Base-by-base conservation (phyloP, 2,113 vertebrate species). In the Atlantisia rogersi region DNA sequence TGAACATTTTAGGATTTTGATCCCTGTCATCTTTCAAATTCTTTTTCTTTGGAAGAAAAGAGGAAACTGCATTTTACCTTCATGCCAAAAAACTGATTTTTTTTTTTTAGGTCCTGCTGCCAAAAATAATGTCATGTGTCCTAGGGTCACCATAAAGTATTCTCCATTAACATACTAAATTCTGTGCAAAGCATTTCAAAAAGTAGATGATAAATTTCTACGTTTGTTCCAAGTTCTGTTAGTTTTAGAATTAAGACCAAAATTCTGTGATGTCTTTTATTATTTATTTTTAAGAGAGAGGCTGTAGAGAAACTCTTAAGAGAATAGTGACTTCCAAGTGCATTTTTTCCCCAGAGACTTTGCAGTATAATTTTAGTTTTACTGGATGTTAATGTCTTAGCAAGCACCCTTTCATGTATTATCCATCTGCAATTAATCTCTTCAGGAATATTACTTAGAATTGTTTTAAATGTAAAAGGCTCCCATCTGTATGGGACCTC, bases 21-120 rank as follows among this genome's bases (percentile, higher is more conserved):
- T 74, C 14, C 2, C 5, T 76, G 2, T 1, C 18, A 9, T 37
- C 35, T 22, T 32, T 26, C 5, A 3, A 17, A n/a, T 62, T 0
- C 17, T 62, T 82, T 78, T 13, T 15, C 42, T 69, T 70, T 62
- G 5, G 65, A 48, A 59, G 40, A 87, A 58, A 35, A 3, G 5
- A 4, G 0, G 2, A 92, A 82, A 63, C 16, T 90, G 2, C 11
- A 15, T 70, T 91, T 91, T 7, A 21, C 55, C 55, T 65, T 64
- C 25, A 9, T 32, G 19, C 22, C 48, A 75, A 74, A 88, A 70
- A 21, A 48, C 48, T 48, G 17, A 18, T 46, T 19, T 48, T 48
- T 22, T 48, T 48, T 48, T 48, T 48, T 22, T 48, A 48, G 48
- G 9, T 32, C 10, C 19, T 79, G 19, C 48, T 60, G 29, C 15